Evolutionary conservation across 2,888 invertebrate species (phyloP), one percentile per base, ranked within the genome.

Genomic region (Coecobrya sp.): DNA sequence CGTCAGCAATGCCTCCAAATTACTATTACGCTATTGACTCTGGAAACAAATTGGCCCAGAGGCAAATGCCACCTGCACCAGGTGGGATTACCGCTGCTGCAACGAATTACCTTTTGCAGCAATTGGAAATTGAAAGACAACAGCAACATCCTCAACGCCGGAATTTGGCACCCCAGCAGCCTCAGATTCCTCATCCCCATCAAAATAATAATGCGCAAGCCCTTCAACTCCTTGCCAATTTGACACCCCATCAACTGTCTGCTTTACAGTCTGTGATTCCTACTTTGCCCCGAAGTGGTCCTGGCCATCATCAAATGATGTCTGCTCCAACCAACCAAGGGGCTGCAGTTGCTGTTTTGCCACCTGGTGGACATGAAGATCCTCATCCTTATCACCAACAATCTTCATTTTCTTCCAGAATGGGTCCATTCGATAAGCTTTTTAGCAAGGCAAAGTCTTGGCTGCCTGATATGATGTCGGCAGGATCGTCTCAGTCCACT

Each of bases 401-500:
- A n/a, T 62, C 59, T 22, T 62, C 62, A 1, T 91, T 86, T 16
- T 62, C 91, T 13, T 73, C 79, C 0, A 91, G 92, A 52, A 76
- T 84, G 42, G 92, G 92, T 0, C 92, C 92, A 11, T 92, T 92
- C 25, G 92, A 92, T 22, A 92, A 87, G 30, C 42, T 92, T 0
- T 25, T 92, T 4, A 92, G 49, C 30, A 92, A 82, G 36, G 92
- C 92, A 0, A 92, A 92, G 42, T 59, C 92, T 11, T 92, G 92
- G 92, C 84, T 92, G 8, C 92, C 92, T 2, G 92, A 92, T n/a
- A 92, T 92, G 92, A 88, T 92, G 87, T 22, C 55, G 10, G 25
- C 92, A 13, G 92, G 87, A 25, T 85, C 86, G 0, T n/a, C 76
- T 22, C 55, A 65, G 22, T 11, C 59, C 0, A 55, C 27, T 22